phyloP scores from a whole-genome alignment of 2,888 invertebrate genomes.

The Anoplius nigerrimus region DNA sequence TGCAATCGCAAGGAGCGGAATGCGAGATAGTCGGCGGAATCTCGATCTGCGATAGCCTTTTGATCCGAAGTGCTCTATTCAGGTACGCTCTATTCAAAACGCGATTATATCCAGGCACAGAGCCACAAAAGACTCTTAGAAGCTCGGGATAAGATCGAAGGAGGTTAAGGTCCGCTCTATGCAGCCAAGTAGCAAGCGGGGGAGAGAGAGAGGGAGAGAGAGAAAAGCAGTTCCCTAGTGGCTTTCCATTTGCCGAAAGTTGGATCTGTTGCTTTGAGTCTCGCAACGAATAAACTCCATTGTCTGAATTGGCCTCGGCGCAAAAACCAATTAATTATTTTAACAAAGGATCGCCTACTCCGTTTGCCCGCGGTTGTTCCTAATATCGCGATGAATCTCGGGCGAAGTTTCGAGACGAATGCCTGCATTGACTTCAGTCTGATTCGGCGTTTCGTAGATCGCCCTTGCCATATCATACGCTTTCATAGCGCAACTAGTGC shows the following conservation, averaged over 20 bases:
- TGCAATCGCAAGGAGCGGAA: slow-evolving; percentile 42
- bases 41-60: slow-evolving; percentile 31
- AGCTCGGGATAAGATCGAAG: slow-evolving; percentile 14
- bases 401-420: too few species aligned
- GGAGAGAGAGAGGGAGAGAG: too few species aligned
- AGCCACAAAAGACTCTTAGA: slow-evolving; percentile 29
- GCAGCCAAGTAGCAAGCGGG: background rate
- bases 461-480: background rate
- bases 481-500: background rate
- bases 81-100: slow-evolving; percentile 27
- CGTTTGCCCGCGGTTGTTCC: too few species aligned
- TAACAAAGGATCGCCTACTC: too few species aligned
- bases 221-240: background rate
- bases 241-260: slow-evolving; percentile 11
- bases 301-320: too few species aligned
- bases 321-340: too few species aligned
- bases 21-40: slow-evolving; percentile 42
- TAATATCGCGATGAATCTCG: too few species aligned
- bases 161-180: slow-evolving; percentile 29
- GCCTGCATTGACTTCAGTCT: background rate
- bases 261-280: slow-evolving; percentile 13
- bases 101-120: slow-evolving; percentile 23
- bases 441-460: background rate
- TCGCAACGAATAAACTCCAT: too few species aligned
- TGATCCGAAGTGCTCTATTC: slow-evolving; percentile 19